Evolutionary conservation across 23 tunicate species (phyloP), one percentile per base, ranked within the genome.

Genomic region (Halocynthia roretzi): DNA sequence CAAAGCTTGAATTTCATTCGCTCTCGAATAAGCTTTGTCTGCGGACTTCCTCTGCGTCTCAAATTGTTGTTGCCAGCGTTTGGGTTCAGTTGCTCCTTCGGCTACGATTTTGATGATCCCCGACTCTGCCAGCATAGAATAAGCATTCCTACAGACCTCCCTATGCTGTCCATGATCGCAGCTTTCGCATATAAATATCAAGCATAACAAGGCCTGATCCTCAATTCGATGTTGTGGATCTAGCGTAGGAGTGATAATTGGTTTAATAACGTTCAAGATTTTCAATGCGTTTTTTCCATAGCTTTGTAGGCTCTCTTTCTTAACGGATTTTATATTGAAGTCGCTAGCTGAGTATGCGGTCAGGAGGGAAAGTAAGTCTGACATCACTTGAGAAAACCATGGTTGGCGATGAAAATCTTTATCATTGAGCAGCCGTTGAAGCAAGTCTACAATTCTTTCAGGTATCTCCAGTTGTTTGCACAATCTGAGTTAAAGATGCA

Each of bases 291-390:
- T 31, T 7, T 72, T 72, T 18, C 70, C 77, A 73, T 68, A 88
- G 51, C 67, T 71, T 68, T 83, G 64, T 58, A 76, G 70, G 20
- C 50, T 74, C 7, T 68, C 72, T 5, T 23, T 48, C 49, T 22
- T 69, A 58, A 88, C 52, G 52, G 83, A 83, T 61, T 79, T 72
- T 19, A 88, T 85, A 53, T 88, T 88, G 77, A 88, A 88, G 80
- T 88, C 95, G 73, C 87, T 83, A 6, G 95, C 95, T 52, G 78
- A 80, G 51, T 73, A 88, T 12, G 87, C 85, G 22, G 95, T 88
- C 11, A 88, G 63, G 69, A 88, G 22, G 10, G 81, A 87, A 8
- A 79, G 51, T 8, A 83, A 62, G 54, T 88, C 84, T 0, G 62
- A 68, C 7, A 61, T 64, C 6, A 88, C 63, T 75, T 88, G 83